A percentile compares a stretch with the other conserved stretches of the same genome.
Conservation (phyloP, 2,888 invertebrate genomes). For the Caenorhabditis sp. region DNA sequence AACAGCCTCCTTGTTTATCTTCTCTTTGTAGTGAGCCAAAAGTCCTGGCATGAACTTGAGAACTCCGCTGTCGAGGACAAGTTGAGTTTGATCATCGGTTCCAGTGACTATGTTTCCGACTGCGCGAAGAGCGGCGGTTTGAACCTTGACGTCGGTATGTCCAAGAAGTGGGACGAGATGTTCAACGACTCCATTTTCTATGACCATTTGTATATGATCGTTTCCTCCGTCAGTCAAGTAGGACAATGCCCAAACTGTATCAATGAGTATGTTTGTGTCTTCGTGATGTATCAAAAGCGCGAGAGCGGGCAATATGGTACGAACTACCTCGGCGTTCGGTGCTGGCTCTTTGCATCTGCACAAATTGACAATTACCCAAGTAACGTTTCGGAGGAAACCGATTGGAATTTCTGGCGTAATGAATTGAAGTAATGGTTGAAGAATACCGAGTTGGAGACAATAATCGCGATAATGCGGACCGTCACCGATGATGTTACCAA, state of each 20-base stretch:
- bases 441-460: constrained; percentile 91
- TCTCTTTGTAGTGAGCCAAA: constrained; percentile 86
- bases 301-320: constrained; percentile 86
- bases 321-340: constrained; percentile 40
- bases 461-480: constrained; percentile 92
- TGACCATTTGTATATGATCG: constrained; percentile 95
- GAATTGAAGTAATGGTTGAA: constrained; percentile 89
- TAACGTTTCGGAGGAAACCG: constrained; percentile 93
- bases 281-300: constrained; percentile 90
- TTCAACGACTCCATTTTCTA: constrained; percentile 82
- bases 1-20: constrained; percentile 85
- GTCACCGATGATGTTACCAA: constrained; percentile 87
- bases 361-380: constrained; percentile 98
- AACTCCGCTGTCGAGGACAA: constrained; percentile 90
- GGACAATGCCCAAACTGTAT: constrained; percentile 97
- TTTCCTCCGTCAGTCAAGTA: constrained; percentile 97
- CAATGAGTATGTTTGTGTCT: constrained; percentile 94
- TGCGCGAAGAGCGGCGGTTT: constrained; percentile 92
- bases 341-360: constrained; percentile 85
- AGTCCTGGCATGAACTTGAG: constrained; percentile 90
- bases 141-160: constrained; percentile 78
- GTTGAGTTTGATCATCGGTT: constrained; percentile 97
- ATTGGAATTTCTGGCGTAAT: constrained; percentile 95
- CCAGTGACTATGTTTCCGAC: constrained; percentile 97
- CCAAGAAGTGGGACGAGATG: constrained; percentile 92